phyloP scores from a whole-genome alignment of 1,140 invertebrate genomes.

The Bicyclus anynana region DNA sequence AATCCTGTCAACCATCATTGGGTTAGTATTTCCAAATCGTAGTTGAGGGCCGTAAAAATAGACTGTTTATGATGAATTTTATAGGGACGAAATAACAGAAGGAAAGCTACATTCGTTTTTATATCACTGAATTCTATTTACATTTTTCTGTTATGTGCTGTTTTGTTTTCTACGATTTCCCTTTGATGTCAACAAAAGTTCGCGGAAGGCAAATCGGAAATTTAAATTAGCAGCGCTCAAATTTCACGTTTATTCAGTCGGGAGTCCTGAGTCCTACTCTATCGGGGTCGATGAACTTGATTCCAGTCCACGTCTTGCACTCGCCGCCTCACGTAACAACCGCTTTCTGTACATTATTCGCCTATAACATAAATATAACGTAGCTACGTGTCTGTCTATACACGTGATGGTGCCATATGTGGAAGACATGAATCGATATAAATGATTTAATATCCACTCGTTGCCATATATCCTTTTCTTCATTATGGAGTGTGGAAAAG shows the following conservation, averaged over 20 bases:
- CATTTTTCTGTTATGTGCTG: too few species aligned
- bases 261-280: conserved; percentile 63
- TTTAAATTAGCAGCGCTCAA: conserved; percentile 12
- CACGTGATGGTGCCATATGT: background rate
- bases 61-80: too few species aligned
- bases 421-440: background rate
- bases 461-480: too few species aligned
- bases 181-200: background rate
- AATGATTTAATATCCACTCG: too few species aligned
- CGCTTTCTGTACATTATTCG: conserved; percentile 45
- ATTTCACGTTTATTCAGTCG: conserved; percentile 16
- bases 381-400: background rate
- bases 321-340: conserved; percentile 60
- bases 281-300: conserved; percentile 56
- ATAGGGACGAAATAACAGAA: too few species aligned
- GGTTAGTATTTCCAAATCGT: too few species aligned
- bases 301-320: conserved; percentile 68
- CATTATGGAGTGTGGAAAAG: too few species aligned
- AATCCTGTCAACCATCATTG: too few species aligned
- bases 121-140: background rate
- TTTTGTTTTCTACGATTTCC: background rate
- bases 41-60: too few species aligned
- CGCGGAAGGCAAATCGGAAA: conserved; percentile 5
- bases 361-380: conserved; percentile 18
- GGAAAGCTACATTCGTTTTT: background rate